Evolutionary conservation across 2,113 vertebrate genomes (phyloP).

Genomic region (Anser cygnoides): DNA sequence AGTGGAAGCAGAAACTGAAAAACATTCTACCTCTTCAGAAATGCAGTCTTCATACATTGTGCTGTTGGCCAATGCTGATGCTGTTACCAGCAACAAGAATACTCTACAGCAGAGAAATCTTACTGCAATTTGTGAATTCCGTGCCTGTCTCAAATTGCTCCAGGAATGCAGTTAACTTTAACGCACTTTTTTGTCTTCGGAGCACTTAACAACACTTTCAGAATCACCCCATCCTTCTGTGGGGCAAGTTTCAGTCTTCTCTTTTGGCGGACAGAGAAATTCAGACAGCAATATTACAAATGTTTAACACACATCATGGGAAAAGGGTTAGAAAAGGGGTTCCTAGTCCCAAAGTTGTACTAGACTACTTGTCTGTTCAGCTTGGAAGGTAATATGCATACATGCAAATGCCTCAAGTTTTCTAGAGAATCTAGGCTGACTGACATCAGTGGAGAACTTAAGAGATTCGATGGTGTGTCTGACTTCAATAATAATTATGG

Average conservation of each 20-base stretch:
- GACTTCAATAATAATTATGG: conserved; percentile 8
- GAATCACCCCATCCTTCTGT: not conserved
- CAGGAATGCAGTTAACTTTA: not conserved
- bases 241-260: not conserved
- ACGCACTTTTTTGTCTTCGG: not conserved
- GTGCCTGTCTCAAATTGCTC: not conserved
- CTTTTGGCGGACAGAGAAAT: not conserved
- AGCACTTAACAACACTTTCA: not conserved
- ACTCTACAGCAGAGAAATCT: not conserved
- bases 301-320: not conserved
- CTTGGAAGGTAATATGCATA: not conserved
- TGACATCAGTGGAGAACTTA: not conserved
- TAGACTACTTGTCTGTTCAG: not conserved
- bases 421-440: not conserved
- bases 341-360: not conserved
- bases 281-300: not conserved
- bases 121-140: not conserved
- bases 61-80: not conserved
- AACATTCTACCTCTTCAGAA: not conserved
- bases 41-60: not conserved
- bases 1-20: not conserved
- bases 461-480: not conserved
- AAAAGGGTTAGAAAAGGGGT: not conserved
- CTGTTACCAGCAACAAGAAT: not conserved
- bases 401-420: not conserved